Evolutionary conservation across 2,797 vertebrate species (phyloP).

Genomic region (Sitta carolinensis): DNA sequence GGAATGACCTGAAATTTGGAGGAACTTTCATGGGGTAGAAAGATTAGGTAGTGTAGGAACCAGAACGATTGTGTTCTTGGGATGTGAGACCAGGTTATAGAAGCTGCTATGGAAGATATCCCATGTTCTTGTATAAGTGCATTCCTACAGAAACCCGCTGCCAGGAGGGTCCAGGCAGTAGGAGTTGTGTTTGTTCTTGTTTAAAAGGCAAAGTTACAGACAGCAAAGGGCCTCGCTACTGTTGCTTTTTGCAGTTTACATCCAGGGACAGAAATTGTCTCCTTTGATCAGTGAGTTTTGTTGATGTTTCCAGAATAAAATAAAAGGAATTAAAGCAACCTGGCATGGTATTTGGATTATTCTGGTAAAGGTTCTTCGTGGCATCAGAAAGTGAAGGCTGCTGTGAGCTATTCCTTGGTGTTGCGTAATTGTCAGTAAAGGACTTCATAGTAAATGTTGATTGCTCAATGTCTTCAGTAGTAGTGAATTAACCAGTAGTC

Average conservation of each 20-base stretch:
- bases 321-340: neutral
- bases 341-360: neutral
- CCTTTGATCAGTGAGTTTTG: neutral
- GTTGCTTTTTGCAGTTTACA: neutral
- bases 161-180: neutral
- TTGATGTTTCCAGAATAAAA: neutral
- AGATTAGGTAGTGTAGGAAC: neutral
- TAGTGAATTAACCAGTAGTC: neutral
- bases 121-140: neutral
- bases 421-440: neutral
- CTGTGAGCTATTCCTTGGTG: neutral
- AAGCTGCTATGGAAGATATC: neutral
- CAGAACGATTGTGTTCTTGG: neutral
- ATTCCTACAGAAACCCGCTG: neutral
- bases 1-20: neutral
- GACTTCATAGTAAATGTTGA: neutral
- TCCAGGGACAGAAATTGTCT: neutral
- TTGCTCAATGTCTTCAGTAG: neutral
- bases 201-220: neutral
- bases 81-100: neutral
- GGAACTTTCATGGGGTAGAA: neutral
- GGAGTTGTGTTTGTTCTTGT: neutral
- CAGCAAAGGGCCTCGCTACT: neutral
- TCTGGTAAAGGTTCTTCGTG: neutral
- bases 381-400: neutral